phyloP scores from a whole-genome alignment of 2,113 vertebrate genomes.

The Solea solea region DNA sequence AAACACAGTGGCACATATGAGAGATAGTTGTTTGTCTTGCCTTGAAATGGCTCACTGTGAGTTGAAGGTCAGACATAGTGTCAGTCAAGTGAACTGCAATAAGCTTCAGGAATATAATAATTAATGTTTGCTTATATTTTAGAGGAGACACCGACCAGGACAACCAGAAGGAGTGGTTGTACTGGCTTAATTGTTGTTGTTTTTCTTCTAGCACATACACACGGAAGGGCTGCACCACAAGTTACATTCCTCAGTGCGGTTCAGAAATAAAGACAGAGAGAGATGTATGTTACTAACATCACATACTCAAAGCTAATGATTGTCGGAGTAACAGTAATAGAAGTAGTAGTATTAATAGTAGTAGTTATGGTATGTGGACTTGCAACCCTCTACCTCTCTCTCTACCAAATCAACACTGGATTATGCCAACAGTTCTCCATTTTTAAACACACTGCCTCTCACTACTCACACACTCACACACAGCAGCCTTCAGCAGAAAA shows the following conservation, averaged over 20 bases:
- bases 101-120: constrained; percentile 9
- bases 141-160: not conserved
- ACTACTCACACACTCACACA: not conserved
- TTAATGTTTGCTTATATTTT: constrained; percentile 5
- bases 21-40: constrained; percentile 20
- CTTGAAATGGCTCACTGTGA: constrained; percentile 23
- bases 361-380: not conserved
- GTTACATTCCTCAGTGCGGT: constrained; percentile 40
- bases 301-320: not conserved
- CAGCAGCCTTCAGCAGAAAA: constrained; percentile 30
- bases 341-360: not conserved
- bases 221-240: constrained; percentile 8
- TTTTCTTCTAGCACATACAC: constrained; percentile 9
- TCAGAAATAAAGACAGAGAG: constrained; percentile 29
- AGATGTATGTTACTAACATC: constrained; percentile 3
- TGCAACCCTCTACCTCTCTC: not conserved
- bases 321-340: not conserved
- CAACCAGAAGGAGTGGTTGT: constrained; percentile 23
- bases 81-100: constrained; percentile 31
- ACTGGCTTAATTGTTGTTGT: constrained; percentile 22
- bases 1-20: not conserved
- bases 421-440: constrained; percentile 13
- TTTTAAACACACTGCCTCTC: constrained; percentile 25
- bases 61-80: constrained; percentile 40
- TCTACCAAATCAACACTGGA: constrained; percentile 18